A percentile compares a stretch with the other conserved stretches of the same genome.
Evolutionary conservation across 2,797 vertebrate species (phyloP).

Genomic region (Etheostoma nigrum): DNA sequence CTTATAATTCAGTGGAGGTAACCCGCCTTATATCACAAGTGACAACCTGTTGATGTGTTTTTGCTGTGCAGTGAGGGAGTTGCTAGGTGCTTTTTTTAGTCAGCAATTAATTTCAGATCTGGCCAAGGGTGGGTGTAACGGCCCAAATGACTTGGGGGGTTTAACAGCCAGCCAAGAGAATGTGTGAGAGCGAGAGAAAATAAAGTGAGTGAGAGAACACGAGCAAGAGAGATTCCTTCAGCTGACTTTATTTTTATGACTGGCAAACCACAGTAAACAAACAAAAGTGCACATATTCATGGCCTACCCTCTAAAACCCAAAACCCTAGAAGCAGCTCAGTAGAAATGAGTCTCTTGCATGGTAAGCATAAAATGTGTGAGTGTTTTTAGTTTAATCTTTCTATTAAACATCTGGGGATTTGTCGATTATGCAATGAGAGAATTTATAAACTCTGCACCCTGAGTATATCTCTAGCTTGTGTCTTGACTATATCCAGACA

Average conservation of each 20-base stretch:
- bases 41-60: constrained; percentile 83
- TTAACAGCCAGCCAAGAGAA: constrained; percentile 72
- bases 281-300: constrained; percentile 82
- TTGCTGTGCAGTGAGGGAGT: constrained; percentile 69
- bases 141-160: constrained; percentile 70
- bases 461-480: background rate
- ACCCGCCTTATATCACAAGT: constrained; percentile 73
- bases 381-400: constrained; percentile 18
- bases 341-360: too few relatives aligned
- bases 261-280: constrained; percentile 87
- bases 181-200: constrained; percentile 35
- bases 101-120: constrained; percentile 78
- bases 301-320: constrained; percentile 66
- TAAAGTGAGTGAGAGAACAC: constrained; percentile 3
- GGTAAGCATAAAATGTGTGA: background rate
- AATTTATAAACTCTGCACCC: constrained; percentile 24
- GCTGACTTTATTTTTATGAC: constrained; percentile 85
- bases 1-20: constrained; percentile 66
- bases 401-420: constrained; percentile 37
- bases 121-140: constrained; percentile 75
- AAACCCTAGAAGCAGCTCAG: constrained; percentile 62
- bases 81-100: constrained; percentile 79
- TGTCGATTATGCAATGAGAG: constrained; percentile 36
- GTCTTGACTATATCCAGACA: constrained; percentile 30
- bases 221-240: constrained; percentile 68